A percentile compares a stretch with the other conserved stretches of the same genome.
Conservation (phyloP, 2,888 invertebrate species). For the Salticus scenicus region DNA sequence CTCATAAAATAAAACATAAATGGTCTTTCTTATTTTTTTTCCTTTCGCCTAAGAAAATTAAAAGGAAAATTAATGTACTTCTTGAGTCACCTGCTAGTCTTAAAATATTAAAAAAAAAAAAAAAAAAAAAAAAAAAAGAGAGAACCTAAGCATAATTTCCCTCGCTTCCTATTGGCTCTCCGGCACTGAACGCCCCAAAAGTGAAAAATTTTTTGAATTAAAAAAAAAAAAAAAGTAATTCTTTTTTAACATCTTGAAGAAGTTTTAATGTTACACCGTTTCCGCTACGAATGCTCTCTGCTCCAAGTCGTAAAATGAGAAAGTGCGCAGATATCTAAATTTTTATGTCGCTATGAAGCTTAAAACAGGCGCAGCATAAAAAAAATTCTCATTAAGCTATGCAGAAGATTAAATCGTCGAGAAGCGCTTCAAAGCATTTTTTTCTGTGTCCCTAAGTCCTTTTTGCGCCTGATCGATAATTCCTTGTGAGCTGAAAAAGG, state of each 20-base stretch:
- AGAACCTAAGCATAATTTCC: slow-evolving; percentile 53
- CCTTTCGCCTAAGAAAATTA: slow-evolving; percentile 51
- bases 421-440: slow-evolving; percentile 35
- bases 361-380: slow-evolving; percentile 49
- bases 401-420: slow-evolving; percentile 67
- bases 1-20: slow-evolving; percentile 60
- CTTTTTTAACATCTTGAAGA: slow-evolving; percentile 65
- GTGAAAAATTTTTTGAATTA: slow-evolving; percentile 30
- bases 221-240: slow-evolving; percentile 11
- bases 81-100: slow-evolving; percentile 51
- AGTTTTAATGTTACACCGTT: slow-evolving; percentile 62
- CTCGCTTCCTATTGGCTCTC: slow-evolving; percentile 49
- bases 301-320: slow-evolving; percentile 49
- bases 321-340: slow-evolving; percentile 67
- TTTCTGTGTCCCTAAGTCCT: slow-evolving; percentile 42
- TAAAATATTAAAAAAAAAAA: slow-evolving; percentile 69
- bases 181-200: slow-evolving; percentile 47
- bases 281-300: slow-evolving; percentile 40
- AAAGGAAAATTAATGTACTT: slow-evolving; percentile 66
- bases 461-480: slow-evolving; percentile 48
- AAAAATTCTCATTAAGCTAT: slow-evolving; percentile 66
- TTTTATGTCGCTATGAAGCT: slow-evolving; percentile 60
- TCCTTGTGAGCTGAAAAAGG: slow-evolving; percentile 22
- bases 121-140: no score
- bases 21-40: slow-evolving; percentile 47